Base-by-base conservation (phyloP, 1,140 invertebrate genomes). In the Phymorhynchus buccinoides region DNA sequence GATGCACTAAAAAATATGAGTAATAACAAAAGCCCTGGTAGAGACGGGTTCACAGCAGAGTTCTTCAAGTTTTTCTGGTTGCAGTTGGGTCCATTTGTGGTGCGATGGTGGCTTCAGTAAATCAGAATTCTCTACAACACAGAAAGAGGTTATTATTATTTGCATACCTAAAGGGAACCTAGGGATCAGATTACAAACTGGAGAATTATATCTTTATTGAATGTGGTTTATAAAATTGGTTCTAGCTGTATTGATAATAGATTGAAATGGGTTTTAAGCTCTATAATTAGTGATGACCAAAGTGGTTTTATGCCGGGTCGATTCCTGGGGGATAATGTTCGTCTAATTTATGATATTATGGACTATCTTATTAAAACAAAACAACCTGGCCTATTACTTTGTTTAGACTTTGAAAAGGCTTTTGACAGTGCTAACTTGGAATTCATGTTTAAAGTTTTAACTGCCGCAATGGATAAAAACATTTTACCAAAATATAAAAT, bases 211-310 rank as follows among this genome's bases (percentile, higher is more conserved):
- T 73, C 68, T 16, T 30, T 73, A 16, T 73, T 73, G 68, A 73
- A 73, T 73, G 68, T 73, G 30, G 68, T 37, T 12, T 73, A 73
- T 73, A 73, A 73, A 37, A 73, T 73, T 73, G 68, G 30, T 27
- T 14, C 68, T 35, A 30, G 18, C 14, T 73, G 68, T 30, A 73
- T 73, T 30, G 16, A 18, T 73, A 73, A 73, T 16, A 0, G 68
- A 73, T 37, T 30, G 30, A 35, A 37, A 27, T n/a, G n/a, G n/a
- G 22, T 9, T 6, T 73, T 73, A 73, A 30, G 30, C 14, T 12
- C 37, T 16, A 9, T 73, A 1, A 37, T 14, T 22, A 37, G 37
- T 73, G 68, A 73, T 27, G 30, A 14, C 30, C 68, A 73, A 12
- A 73, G 68, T 35, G 12, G 68, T 16, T 73, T 73, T 73, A 73